Percentiles rank a stretch among this genome's conserved stretches.
phyloP scores from a whole-genome alignment of 2,888 invertebrate species.

The Lacanobia oleracea region DNA sequence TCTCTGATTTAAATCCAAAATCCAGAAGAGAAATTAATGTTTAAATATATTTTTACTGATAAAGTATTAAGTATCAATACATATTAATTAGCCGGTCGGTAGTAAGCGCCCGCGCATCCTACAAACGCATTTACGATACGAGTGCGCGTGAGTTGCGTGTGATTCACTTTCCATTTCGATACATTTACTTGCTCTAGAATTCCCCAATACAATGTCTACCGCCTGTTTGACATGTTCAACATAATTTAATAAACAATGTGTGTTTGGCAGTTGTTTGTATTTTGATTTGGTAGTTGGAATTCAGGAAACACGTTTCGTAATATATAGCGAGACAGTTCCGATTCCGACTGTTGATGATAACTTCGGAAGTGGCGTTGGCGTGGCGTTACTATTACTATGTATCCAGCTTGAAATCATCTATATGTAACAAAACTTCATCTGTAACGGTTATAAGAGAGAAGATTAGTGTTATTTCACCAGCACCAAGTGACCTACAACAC shows the following conservation, averaged over 20 bases:
- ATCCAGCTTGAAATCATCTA: not conserved
- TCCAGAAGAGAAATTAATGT: slow-evolving; percentile 4
- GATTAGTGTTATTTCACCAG: slow-evolving; percentile 37
- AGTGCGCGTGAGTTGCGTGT: slow-evolving; percentile 63
- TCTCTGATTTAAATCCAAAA: slow-evolving; percentile 7
- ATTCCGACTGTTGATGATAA: not conserved
- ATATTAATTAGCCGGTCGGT: slow-evolving; percentile 49
- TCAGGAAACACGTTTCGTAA: slow-evolving; percentile 16
- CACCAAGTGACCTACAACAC: slow-evolving; percentile 49
- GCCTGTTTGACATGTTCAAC: slow-evolving; percentile 58
- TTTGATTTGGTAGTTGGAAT: slow-evolving; percentile 17
- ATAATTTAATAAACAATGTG: slow-evolving; percentile 39
- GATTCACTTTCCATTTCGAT: slow-evolving; percentile 79
- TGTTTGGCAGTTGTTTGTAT: slow-evolving; percentile 9
- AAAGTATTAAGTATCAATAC: slow-evolving; percentile 16
- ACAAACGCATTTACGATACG: slow-evolving; percentile 33
- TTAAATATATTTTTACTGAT: slow-evolving; percentile 4
- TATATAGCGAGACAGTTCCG: not conserved
- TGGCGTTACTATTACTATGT: not conserved
- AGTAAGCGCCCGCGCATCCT: slow-evolving; percentile 48
- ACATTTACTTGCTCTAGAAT: slow-evolving; percentile 66
- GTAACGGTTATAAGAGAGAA: slow-evolving; percentile 20
- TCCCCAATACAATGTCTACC: slow-evolving; percentile 59
- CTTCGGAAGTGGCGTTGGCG: not conserved
- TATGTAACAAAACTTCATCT: not conserved